phyloP scores from a whole-genome alignment of 2,888 invertebrate genomes.

The Eristalis pertinax region DNA sequence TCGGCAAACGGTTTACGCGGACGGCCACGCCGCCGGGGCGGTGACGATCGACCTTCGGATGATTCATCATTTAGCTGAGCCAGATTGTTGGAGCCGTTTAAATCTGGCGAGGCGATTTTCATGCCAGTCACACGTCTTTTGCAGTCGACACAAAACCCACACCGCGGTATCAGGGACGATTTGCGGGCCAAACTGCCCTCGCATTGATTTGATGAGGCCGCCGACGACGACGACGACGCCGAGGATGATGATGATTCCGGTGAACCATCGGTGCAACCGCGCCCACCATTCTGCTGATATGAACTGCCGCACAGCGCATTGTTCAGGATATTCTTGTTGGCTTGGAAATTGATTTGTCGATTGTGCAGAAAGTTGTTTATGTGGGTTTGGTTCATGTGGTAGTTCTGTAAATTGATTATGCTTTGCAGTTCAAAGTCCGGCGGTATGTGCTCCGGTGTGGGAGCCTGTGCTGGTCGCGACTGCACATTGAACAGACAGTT shows the following conservation, averaged over 20 bases:
- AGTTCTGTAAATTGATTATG: slow-evolving; percentile 59
- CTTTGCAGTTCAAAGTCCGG: slow-evolving; percentile 54
- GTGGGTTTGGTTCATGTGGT: slow-evolving; percentile 50
- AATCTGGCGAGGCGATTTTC: slow-evolving; percentile 23
- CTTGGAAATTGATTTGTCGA: slow-evolving; percentile 55
- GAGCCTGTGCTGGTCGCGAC: slow-evolving; percentile 43
- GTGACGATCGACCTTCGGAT: background rate
- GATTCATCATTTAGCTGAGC: background rate
- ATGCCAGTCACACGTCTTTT: slow-evolving; percentile 39
- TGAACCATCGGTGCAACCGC: background rate
- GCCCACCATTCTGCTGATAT: slow-evolving; percentile 22
- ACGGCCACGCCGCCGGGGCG: slow-evolving; percentile 46
- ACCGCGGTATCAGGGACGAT: slow-evolving; percentile 38
- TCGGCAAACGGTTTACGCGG: slow-evolving; percentile 21
- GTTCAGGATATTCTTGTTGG: slow-evolving; percentile 40
- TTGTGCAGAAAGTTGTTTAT: slow-evolving; percentile 56
- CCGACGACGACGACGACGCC: background rate
- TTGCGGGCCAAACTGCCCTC: slow-evolving; percentile 10
- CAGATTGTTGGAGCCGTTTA: background rate
- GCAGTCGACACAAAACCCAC: slow-evolving; percentile 53
- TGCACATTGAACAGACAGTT: slow-evolving; percentile 47
- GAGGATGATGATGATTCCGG: background rate
- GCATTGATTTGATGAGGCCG: slow-evolving; percentile 3
- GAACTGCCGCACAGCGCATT: slow-evolving; percentile 7
- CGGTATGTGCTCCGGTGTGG: slow-evolving; percentile 56